A percentile compares a stretch with the other conserved stretches of the same genome.
These are phyloP conservation scores for Typhlichthys subterraneus DNA, from an alignment of 2,797 vertebrate genomes.

Conservation along the genomic window DNA sequence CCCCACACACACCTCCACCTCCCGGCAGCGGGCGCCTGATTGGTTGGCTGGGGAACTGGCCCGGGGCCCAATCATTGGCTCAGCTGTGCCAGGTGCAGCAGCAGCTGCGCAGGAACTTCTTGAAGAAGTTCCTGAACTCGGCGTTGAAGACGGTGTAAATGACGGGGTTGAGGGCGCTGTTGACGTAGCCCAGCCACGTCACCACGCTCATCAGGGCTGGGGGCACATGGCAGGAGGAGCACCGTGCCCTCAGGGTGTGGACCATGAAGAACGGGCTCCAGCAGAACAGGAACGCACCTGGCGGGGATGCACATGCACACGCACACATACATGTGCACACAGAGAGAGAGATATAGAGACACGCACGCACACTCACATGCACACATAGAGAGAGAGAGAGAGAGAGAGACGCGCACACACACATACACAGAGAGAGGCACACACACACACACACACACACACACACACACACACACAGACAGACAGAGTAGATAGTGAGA, in stretches of 20 bases:
- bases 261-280: conserved; percentile 98
- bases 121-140: conserved; percentile 91
- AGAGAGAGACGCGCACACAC: too few relatives aligned
- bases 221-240: conserved; percentile 81
- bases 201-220: conserved; percentile 86
- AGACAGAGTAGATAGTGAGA: too few relatives aligned
- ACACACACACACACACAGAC: too few relatives aligned
- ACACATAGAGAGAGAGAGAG: too few relatives aligned
- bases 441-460: too few relatives aligned
- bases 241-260: conserved; percentile 86
- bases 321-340: too few relatives aligned
- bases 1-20: too few relatives aligned
- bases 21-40: too few relatives aligned
- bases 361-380: too few relatives aligned
- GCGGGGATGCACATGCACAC: too few relatives aligned
- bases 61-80: not conserved
- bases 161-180: conserved; percentile 93
- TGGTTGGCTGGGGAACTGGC: not conserved
- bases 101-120: conserved; percentile 80
- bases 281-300: conserved; percentile 93
- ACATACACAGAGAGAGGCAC: too few relatives aligned
- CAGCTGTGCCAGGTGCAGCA: conserved; percentile 56
- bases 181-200: conserved; percentile 96
- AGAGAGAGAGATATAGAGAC: too few relatives aligned
- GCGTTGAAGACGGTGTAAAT: conserved; percentile 94